Percentiles rank a stretch among this genome's conserved stretches.
Conservation (phyloP, 2,797 vertebrate species). For the Potorous gilbertii region DNA sequence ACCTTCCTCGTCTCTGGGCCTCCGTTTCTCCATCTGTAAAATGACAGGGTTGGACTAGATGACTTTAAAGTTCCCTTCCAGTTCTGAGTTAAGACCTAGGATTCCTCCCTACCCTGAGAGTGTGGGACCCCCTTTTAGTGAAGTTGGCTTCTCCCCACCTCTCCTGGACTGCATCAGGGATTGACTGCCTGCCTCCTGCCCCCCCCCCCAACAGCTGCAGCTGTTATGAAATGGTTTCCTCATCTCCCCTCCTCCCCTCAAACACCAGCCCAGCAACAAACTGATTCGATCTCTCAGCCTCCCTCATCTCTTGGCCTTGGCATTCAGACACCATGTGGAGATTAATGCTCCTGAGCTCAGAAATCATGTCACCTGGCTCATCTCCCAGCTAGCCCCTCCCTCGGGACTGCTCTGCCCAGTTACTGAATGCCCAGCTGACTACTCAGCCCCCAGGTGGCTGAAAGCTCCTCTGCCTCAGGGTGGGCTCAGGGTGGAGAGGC, state of each 20-base stretch:
- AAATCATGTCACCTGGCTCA: slow-evolving; percentile 65
- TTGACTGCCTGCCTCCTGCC: neutral
- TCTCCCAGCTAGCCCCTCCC: slow-evolving; percentile 57
- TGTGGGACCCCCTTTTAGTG: neutral
- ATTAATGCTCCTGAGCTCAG: slow-evolving; percentile 28
- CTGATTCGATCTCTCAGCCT: slow-evolving; percentile 37
- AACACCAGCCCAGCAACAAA: neutral
- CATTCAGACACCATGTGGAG: slow-evolving; percentile 69
- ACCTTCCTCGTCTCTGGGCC: neutral
- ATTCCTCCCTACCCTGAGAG: neutral
- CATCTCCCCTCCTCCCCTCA: neutral
- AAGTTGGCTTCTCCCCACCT: neutral
- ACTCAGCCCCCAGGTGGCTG: neutral
- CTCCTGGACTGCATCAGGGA: neutral
- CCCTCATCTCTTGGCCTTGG: slow-evolving; percentile 76
- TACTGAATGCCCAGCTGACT: neutral
- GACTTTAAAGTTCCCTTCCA: neutral
- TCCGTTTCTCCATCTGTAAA: neutral
- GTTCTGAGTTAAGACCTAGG: neutral
- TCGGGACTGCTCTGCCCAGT: neutral
- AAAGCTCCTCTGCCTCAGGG: neutral
- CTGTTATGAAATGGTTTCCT: neutral
- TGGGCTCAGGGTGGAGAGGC: neutral
- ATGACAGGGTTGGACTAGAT: neutral
- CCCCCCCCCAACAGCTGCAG: neutral